phyloP scores from a whole-genome alignment of 2,888 invertebrate species.

The Metacarcinus magister region DNA sequence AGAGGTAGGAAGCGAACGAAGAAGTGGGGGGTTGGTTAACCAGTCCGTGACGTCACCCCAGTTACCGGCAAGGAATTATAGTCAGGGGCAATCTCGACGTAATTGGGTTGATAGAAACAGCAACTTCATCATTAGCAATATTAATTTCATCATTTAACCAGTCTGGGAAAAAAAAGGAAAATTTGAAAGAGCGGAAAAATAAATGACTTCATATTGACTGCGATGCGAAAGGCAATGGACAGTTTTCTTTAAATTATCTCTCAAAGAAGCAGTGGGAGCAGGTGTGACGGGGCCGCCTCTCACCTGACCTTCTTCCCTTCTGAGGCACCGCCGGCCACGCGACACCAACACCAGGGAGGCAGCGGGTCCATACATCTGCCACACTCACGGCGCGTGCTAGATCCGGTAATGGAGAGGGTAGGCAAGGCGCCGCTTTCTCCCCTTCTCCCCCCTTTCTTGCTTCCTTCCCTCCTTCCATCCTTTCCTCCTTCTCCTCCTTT shows the following conservation, averaged over 20 bases:
- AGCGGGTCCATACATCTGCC: conserved; percentile 54
- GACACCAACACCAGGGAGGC: conserved; percentile 34
- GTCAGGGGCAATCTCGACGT: neutral
- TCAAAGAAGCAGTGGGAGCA: neutral
- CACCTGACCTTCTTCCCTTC: conserved; percentile 38
- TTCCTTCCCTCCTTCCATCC: conserved; percentile 26
- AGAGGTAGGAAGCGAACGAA: neutral
- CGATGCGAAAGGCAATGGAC: neutral
- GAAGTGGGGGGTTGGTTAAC: neutral
- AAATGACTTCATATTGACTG: neutral
- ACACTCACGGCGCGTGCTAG: conserved; percentile 54
- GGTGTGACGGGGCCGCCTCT: conserved; percentile 34
- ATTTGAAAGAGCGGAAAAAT: neutral
- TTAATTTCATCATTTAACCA: neutral
- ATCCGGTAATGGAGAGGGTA: conserved; percentile 51
- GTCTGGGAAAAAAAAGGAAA: neutral
- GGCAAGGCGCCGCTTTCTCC: neutral
- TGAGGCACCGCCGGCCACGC: conserved; percentile 49
- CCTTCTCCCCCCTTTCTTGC: conserved; percentile 40
- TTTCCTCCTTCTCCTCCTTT: conserved; percentile 30
- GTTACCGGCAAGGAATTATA: conserved; percentile 60
- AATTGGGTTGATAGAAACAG: conserved; percentile 49
- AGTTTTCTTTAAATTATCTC: neutral
- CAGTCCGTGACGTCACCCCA: conserved; percentile 54
- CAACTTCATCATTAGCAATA: neutral